Percentiles rank a stretch among this genome's conserved stretches.
phyloP scores from a whole-genome alignment of 2,113 vertebrate genomes.

The Bufo gargarizans region DNA sequence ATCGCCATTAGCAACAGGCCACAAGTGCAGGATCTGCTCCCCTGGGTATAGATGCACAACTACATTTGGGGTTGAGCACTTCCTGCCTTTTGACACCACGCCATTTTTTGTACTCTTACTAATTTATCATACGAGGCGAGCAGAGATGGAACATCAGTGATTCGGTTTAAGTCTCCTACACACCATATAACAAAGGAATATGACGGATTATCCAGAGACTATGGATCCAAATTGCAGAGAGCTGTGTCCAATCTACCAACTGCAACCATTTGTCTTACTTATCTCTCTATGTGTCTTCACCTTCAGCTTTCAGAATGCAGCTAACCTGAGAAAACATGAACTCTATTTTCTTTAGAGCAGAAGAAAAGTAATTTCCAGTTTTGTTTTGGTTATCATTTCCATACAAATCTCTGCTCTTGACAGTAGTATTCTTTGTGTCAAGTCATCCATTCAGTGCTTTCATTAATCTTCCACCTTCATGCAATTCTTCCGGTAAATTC shows the following conservation, averaged over 20 bases:
- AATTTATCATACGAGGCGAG: neutral
- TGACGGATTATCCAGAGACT: conserved; percentile 38
- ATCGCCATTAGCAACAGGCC: too few species aligned
- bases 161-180: neutral
- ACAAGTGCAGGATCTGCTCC: too few species aligned
- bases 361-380: neutral
- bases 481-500: neutral
- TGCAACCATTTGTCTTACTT: conserved; percentile 38
- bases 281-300: neutral
- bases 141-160: neutral
- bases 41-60: too few species aligned
- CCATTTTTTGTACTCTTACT: neutral
- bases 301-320: conserved; percentile 12
- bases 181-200: neutral
- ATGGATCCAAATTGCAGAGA: conserved; percentile 15
- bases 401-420: neutral
- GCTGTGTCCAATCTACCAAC: conserved; percentile 14
- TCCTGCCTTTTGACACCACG: neutral
- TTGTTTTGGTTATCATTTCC: conserved; percentile 24
- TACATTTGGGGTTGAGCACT: too few species aligned
- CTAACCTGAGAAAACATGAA: conserved; percentile 8
- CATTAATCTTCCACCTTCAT: neutral
- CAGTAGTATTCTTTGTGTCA: conserved; percentile 7
- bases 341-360: conserved; percentile 6
- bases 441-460: conserved; percentile 14